These are phyloP conservation scores for Ormyrus thymus DNA, from an alignment of 2,888 invertebrate genomes.

Conservation along the genomic window DNA sequence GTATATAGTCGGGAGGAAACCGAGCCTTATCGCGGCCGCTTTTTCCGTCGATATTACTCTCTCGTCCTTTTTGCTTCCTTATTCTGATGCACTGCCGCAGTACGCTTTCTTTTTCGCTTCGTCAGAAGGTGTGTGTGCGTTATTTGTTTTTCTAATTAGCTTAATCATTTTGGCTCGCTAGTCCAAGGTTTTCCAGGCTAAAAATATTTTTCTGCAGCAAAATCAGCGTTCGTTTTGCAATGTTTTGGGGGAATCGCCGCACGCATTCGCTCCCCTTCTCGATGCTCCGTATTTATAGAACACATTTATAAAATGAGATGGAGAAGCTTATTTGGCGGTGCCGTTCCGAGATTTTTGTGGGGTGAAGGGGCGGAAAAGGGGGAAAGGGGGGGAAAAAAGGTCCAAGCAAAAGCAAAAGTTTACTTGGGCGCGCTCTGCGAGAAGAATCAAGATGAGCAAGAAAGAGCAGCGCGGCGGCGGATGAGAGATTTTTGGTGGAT, in stretches of 20 bases:
- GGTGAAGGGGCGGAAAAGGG: too few species aligned
- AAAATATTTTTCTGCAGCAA: slow-evolving; percentile 47
- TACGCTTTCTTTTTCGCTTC: neutral
- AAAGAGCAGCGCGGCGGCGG: neutral
- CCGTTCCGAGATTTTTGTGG: slow-evolving; percentile 3
- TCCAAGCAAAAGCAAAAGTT: slow-evolving; percentile 5
- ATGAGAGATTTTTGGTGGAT: slow-evolving; percentile 48
- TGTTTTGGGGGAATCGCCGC: slow-evolving; percentile 52
- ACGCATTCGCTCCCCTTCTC: neutral
- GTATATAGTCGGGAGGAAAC: slow-evolving; percentile 22
- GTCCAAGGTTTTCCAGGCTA: slow-evolving; percentile 49
- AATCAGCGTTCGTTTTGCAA: slow-evolving; percentile 50
- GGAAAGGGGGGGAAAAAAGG: too few species aligned
- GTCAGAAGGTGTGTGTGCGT: too few species aligned
- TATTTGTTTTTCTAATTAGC: slow-evolving; percentile 28
- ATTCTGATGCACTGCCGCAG: too few species aligned
- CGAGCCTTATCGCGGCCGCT: neutral
- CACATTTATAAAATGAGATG: slow-evolving; percentile 53
- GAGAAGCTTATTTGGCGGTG: slow-evolving; percentile 51
- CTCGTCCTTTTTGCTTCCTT: neutral
- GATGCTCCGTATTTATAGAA: slow-evolving; percentile 48
- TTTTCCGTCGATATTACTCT: neutral
- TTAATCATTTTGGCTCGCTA: slow-evolving; percentile 15
- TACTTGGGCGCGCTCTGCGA: neutral
- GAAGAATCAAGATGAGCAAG: slow-evolving; percentile 19